phyloP scores from a whole-genome alignment of 2,888 invertebrate genomes.

The Podotricha telesiphe region DNA sequence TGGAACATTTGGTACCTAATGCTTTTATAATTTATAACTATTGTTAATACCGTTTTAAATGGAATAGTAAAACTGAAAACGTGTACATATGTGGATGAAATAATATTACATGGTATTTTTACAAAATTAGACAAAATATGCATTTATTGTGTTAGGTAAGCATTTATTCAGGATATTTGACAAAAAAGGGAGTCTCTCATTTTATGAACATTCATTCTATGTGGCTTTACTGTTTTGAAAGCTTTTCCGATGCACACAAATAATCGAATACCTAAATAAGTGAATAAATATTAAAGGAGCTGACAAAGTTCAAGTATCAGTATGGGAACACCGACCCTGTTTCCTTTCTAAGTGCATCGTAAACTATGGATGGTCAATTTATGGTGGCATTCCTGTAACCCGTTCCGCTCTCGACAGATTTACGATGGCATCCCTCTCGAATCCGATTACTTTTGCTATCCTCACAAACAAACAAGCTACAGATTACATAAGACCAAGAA shows the following conservation, averaged over 20 bases:
- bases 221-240: not conserved
- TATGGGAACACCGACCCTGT: slow-evolving; percentile 55
- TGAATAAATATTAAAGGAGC: slow-evolving; percentile 49
- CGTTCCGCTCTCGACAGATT: slow-evolving; percentile 74
- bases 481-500: slow-evolving; percentile 30
- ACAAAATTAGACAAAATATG: no score
- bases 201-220: not conserved
- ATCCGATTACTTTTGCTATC: slow-evolving; percentile 65
- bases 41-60: slow-evolving; percentile 25
- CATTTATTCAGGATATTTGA: no score
- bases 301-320: slow-evolving; percentile 54
- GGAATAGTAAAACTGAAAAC: not conserved
- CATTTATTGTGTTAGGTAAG: no score
- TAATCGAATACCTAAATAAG: slow-evolving; percentile 42
- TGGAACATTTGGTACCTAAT: slow-evolving; percentile 42
- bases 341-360: slow-evolving; percentile 73
- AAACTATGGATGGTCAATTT: slow-evolving; percentile 79
- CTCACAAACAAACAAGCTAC: slow-evolving; percentile 65
- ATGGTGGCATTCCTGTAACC: slow-evolving; percentile 73
- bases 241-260: slow-evolving; percentile 22
- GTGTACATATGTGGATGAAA: no score
- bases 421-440: slow-evolving; percentile 72
- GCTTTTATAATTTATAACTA: slow-evolving; percentile 35
- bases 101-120: no score
- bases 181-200: no score